Conservation (phyloP, 2,113 vertebrate genomes). For the Chionis minor region DNA sequence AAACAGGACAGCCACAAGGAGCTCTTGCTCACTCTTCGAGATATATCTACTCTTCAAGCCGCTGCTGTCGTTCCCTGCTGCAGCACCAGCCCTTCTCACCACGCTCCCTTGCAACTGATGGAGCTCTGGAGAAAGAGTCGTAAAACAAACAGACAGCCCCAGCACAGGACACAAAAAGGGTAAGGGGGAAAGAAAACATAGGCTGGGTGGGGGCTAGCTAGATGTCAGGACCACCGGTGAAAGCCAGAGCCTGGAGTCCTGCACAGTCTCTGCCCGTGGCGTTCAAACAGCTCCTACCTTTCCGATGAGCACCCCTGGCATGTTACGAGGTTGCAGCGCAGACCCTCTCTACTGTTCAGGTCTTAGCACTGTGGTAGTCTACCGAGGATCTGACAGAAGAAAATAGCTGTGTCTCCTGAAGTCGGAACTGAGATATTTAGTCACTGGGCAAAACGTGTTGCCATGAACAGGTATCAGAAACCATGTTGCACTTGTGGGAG, state of each 20-base stretch:
- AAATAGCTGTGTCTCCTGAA: not conserved
- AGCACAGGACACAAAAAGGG: accelerated
- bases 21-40: not conserved
- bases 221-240: not conserved
- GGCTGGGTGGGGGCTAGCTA: not conserved
- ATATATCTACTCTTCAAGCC: not conserved
- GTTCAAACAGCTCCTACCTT: not conserved
- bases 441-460: not conserved
- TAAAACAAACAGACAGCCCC: accelerated
- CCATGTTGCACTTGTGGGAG: not conserved
- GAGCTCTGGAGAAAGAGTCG: not conserved
- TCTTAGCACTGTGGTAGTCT: accelerated
- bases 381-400: accelerated
- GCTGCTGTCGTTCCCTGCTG: not conserved
- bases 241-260: not conserved
- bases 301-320: accelerated
- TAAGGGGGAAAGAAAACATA: not conserved
- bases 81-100: not conserved
- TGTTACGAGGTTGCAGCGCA: accelerated
- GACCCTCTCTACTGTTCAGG: not conserved
- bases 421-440: not conserved
- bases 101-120: not conserved
- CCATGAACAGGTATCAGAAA: not conserved
- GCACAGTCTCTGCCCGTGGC: not conserved
- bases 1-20: not conserved